phyloP scores from a whole-genome alignment of 2,888 invertebrate genomes.

The Apamea anceps region DNA sequence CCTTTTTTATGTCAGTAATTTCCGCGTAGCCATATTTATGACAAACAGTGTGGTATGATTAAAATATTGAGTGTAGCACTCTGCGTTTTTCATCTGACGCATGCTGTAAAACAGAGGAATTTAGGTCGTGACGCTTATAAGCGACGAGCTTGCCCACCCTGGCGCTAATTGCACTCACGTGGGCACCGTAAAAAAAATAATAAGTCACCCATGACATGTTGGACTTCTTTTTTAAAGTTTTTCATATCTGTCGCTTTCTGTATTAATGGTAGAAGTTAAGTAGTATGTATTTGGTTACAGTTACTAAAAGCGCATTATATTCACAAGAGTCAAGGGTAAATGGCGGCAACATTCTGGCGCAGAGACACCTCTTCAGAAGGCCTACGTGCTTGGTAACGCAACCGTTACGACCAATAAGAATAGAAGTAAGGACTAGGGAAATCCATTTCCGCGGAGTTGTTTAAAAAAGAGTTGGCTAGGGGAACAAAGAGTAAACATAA shows the following conservation, averaged over 20 bases:
- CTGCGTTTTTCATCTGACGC: constrained; percentile 35
- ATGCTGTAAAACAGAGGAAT: constrained; percentile 29
- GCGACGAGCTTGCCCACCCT: constrained; percentile 22
- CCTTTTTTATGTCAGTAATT: not conserved
- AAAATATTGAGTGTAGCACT: constrained; percentile 50
- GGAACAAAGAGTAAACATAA: constrained; percentile 65
- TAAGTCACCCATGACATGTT: not conserved
- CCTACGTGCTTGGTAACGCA: constrained; percentile 27
- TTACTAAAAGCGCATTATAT: not conserved
- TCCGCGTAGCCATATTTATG: constrained; percentile 7
- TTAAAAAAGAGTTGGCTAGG: constrained; percentile 53
- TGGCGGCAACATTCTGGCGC: not conserved
- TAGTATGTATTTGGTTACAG: not conserved
- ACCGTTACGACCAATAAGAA: constrained; percentile 26
- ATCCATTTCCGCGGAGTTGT: constrained; percentile 43
- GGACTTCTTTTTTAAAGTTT: not conserved
- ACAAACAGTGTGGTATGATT: constrained; percentile 17
- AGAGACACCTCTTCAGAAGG: constrained; percentile 8
- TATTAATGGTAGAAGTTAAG: not conserved
- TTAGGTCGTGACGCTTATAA: constrained; percentile 36
- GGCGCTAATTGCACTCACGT: constrained; percentile 17
- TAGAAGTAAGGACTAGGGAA: constrained; percentile 18
- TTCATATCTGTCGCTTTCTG: not conserved
- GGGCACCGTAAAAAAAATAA: not conserved
- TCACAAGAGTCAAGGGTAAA: not conserved